Base-by-base conservation (phyloP, 2,113 vertebrate species). In the Cheirogaleus medius region DNA sequence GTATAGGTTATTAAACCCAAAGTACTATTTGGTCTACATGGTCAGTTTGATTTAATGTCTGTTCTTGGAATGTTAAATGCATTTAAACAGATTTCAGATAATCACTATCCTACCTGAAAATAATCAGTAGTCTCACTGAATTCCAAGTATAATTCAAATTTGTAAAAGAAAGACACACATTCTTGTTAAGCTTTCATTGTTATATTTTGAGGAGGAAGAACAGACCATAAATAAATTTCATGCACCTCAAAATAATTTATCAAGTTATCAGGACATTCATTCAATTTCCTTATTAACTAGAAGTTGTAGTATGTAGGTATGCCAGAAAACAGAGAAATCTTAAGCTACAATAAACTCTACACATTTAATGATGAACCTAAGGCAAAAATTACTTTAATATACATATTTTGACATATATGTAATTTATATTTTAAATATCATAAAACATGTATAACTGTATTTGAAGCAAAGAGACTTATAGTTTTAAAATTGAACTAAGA, bases 141-240 rank as follows among this genome's bases (percentile, higher is more conserved):
- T 42, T 0, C 6, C 1, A 94, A 84, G 23, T 37, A 71, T 1
- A 92, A n/a, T 68, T 66, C 32, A 84, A 20, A 34, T 95, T 74
- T 87, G 27, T 92, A 11, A 69, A 90, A 5, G 1, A 91, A 84
- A 96, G 39, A 6, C 76, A 86, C 34, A 85, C 14, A 84, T 60
- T 86, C 32, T 47, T 95, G 60, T 95, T 90, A 69, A 97, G 87
- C 54, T 96, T 96, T 97, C 87, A 96, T 71, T 96, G n/a, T 82
- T 95, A 56, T 66, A 92, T 85, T 95, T 17, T 81, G 47, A 66
- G 64, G 42, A 42, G 87, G 94, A 96, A 96, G 89, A 87, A 93
- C 3, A 20, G 11, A 47, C 32, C 9, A 85, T 71, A 63, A 96
- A 90, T 94, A 91, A 97, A 98, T 98, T 98, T 97, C 91, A 98